Evolutionary conservation across 2,113 vertebrate species (phyloP), one percentile per base, ranked within the genome.

Genomic region (Australoheros scitulus): DNA sequence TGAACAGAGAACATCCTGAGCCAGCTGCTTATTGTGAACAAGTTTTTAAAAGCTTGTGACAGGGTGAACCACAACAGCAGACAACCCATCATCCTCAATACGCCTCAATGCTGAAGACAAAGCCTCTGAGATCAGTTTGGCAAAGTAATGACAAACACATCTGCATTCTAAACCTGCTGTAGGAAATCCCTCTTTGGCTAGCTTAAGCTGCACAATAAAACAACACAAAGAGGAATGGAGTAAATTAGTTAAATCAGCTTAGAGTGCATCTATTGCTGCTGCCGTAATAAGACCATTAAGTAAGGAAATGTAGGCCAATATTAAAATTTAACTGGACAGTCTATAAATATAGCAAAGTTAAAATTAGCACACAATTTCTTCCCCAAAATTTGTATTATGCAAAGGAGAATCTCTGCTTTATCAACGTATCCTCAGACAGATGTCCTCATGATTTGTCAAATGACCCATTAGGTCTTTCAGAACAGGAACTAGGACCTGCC

Each of bases 41-140:
- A 29, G 65, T 90, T 93, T 92, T 93, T 92, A 93, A 91, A 92
- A 89, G 87, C 87, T 83, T 92, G 80, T 90, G 91, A 92, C 90
- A 85, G 88, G 83, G 80, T 61, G 79, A 87, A 85, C 80, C 55
- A 58, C 77, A 87, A 56, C 84, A 90, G 77, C 87, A 84, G 70
- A 90, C 84, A 87, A 80, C 65, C 91, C 89, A 87, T 85, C 89
- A 80, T 79, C 84, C 89, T 83, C 79, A 77, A 77, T 88, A 38
- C 83, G 82, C 64, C 55, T 58, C 38, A 65, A 86, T 84, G 85
- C 75, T 82, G 55, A 76, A 87, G 59, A 91, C 88, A 83, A 88
- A 91, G 64, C 88, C 80, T 65, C 24, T 15, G 85, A 87, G 85
- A 91, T 87, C 80, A 32, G 60, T 82, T 90, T 92, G 88, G 87